phyloP scores from a whole-genome alignment of 2,888 invertebrate species.

The Altica lythri region DNA sequence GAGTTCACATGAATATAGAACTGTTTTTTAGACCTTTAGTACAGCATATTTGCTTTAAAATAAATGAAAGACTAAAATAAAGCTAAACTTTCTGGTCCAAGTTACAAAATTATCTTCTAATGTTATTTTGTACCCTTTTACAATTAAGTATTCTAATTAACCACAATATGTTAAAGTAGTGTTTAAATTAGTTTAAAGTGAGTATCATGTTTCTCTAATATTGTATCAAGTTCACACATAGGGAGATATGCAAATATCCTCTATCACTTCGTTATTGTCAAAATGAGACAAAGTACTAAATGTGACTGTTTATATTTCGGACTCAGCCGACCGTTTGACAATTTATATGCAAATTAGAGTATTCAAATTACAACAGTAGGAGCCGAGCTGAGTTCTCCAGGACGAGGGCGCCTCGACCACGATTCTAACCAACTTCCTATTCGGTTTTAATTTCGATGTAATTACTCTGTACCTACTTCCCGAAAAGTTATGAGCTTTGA shows the following conservation, averaged over 20 bases:
- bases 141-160: too few relatives aligned
- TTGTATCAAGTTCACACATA: too few relatives aligned
- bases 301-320: conserved; percentile 33
- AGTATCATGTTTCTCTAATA: too few relatives aligned
- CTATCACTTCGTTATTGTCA: conserved; percentile 28
- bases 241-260: conserved; percentile 28
- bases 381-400: conserved; percentile 17
- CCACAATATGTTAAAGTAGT: too few relatives aligned
- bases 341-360: conserved; percentile 49
- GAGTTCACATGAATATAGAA: too few relatives aligned
- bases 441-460: conserved; percentile 23
- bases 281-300: conserved; percentile 33
- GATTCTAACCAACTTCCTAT: conserved; percentile 7
- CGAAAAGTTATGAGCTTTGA: conserved; percentile 4
- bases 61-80: too few relatives aligned
- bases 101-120: too few relatives aligned
- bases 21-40: too few relatives aligned
- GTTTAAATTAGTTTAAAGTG: too few relatives aligned
- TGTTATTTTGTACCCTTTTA: too few relatives aligned
- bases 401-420: conserved; percentile 3
- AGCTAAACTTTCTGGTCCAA: too few relatives aligned
- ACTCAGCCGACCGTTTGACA: conserved; percentile 41
- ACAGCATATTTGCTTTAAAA: too few relatives aligned
- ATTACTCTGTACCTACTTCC: conserved; percentile 13
- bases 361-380: conserved; percentile 43